Evolutionary conservation across 2,888 invertebrate species (phyloP).

Genomic region (Crossocerus cetratus): DNA sequence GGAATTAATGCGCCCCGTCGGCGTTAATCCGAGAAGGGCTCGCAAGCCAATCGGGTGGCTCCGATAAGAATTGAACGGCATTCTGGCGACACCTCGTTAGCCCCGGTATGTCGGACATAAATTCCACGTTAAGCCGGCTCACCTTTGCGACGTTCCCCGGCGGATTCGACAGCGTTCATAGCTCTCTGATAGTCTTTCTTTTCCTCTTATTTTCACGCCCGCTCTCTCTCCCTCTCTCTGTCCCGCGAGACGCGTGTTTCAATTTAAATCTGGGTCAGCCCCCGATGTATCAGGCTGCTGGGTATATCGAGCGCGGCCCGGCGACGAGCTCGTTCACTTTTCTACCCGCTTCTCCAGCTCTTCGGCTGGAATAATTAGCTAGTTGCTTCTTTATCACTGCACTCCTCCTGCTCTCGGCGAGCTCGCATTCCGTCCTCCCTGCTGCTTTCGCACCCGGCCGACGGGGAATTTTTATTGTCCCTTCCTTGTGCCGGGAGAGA

Average conservation of each 20-base stretch:
- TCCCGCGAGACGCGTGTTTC: constrained; percentile 26
- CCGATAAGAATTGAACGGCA: constrained; percentile 67
- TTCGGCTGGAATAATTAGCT: constrained; percentile 1
- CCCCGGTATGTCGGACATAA: constrained; percentile 51
- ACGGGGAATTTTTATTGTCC: background rate
- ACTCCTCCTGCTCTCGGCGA: background rate
- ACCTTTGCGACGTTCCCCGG: constrained; percentile 25
- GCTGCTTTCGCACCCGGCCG: background rate
- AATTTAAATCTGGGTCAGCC: constrained; percentile 36
- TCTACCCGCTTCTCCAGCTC: background rate
- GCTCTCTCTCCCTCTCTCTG: constrained; percentile 6
- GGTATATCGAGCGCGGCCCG: too few relatives aligned
- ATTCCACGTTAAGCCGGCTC: constrained; percentile 48
- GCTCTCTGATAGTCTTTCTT: constrained; percentile 10
- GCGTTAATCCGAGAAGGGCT: constrained; percentile 64
- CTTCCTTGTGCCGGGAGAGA: too few relatives aligned
- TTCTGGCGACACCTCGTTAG: constrained; percentile 62
- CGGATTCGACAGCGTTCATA: constrained; percentile 20
- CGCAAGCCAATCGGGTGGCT: constrained; percentile 65
- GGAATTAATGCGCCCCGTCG: constrained; percentile 62
- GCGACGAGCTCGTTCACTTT: too few relatives aligned
- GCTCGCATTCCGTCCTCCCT: background rate
- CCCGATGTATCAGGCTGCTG: constrained; percentile 5
- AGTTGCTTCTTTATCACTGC: constrained; percentile 1
- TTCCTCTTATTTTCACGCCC: too few relatives aligned